phyloP scores from a whole-genome alignment of 2,797 vertebrate species.

The Podargus strigoides region DNA sequence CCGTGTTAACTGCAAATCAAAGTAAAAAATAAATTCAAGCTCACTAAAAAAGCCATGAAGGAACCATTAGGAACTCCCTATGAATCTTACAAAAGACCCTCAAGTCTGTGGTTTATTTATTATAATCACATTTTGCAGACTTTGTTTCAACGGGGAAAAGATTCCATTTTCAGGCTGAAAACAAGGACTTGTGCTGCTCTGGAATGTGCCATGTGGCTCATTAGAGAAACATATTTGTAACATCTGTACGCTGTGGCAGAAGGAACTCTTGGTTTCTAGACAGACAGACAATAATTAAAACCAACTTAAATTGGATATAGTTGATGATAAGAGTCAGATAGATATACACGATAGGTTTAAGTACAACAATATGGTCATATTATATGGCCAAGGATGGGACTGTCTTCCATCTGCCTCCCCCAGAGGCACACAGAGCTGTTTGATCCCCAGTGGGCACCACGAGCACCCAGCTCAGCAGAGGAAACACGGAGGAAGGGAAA shows the following conservation, averaged over 20 bases:
- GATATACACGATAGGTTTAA: neutral
- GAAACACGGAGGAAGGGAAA: neutral
- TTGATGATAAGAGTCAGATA: neutral
- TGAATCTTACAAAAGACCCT: neutral
- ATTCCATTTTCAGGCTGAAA: constrained; percentile 50
- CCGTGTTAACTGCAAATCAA: neutral
- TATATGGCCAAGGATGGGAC: neutral
- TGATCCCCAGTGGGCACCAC: neutral
- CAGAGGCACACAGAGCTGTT: neutral
- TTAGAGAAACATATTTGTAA: neutral
- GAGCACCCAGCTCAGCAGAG: neutral
- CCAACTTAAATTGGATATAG: neutral
- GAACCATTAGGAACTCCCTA: neutral
- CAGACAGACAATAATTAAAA: constrained; percentile 5
- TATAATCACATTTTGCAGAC: constrained; percentile 30
- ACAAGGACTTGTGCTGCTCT: constrained; percentile 47
- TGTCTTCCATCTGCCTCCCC: neutral
- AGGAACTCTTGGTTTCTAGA: neutral
- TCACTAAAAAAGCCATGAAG: neutral
- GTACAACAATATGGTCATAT: neutral
- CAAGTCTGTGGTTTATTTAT: constrained; percentile 18
- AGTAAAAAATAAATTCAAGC: neutral
- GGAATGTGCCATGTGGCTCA: constrained; percentile 17
- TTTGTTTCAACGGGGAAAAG: constrained; percentile 2
- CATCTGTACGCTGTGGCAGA: neutral